These are phyloP conservation scores for Pantherophis alleghaniensis DNA, from an alignment of 2,797 vertebrate genomes.

Conservation along the genomic window DNA sequence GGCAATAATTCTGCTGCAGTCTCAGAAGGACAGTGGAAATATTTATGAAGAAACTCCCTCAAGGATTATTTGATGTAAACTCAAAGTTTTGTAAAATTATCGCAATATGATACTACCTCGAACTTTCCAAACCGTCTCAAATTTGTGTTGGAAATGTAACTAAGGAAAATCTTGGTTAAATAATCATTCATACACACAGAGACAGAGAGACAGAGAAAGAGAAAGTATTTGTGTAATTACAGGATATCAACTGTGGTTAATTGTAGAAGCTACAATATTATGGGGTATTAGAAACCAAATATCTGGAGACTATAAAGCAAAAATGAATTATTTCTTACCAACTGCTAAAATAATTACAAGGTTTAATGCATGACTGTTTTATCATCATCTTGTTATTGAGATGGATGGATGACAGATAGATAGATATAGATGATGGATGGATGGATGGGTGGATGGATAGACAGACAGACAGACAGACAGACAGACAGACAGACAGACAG, in stretches of 20 bases:
- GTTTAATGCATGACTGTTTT: not conserved
- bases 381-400: not conserved
- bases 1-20: not conserved
- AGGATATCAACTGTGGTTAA: not conserved
- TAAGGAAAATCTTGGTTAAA: not conserved
- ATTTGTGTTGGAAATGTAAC: not conserved
- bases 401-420: too few species aligned
- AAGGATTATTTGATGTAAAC: not conserved
- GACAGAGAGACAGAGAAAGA: not conserved
- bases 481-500: too few species aligned
- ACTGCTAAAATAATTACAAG: not conserved
- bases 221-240: not conserved
- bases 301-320: not conserved
- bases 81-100: not conserved
- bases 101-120: not conserved
- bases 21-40: not conserved
- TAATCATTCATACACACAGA: not conserved
- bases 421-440: too few species aligned
- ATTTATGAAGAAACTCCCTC: not conserved
- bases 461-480: too few species aligned
- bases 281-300: not conserved
- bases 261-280: not conserved
- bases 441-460: too few species aligned
- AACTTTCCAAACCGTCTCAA: not conserved
- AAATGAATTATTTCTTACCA: not conserved